Evolutionary conservation across 1,140 invertebrate species (phyloP), one percentile per base, ranked within the genome.

Genomic region (Globodera ellingtonae): DNA sequence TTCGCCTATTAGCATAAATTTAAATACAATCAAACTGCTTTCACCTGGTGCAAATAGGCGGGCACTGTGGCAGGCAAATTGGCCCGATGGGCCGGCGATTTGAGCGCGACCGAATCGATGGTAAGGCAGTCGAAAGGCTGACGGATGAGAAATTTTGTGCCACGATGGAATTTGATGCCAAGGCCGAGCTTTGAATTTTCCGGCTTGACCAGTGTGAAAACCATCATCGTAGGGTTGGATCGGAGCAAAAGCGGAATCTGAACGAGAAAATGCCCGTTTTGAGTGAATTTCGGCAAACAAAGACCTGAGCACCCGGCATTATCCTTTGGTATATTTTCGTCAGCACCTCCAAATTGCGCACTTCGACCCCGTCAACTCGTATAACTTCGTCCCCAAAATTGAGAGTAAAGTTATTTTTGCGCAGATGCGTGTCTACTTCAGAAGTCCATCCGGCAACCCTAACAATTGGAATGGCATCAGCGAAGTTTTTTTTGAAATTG

Each of bases 331-430:
- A 82, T 78, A 82, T 77, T 21, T 48, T 18, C 3, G 81, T 50
- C 48, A 82, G 62, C 71, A 73, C 52, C 24, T 75, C 24, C 46
- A 82, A 44, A 69, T 59, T 77, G 21, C 66, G 47, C 52, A 83
- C 59, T 72, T 46, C 50, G 44, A 24, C 50, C 47, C 72, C 73
- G 46, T 52, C 71, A 62, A 83, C 46, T 74, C 75, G 71, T 46
- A 21, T 74, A n/a, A 82, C 72, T 78, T 82, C 82, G 69, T 82
- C 81, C 5, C 81, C 81, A 83, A 84, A 82, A 75, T 82, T 72
- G 3, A 82, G 46, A n/a, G 72, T 69, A 83, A 13, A 62, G 56
- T 15, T 15, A 62, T 82, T 44, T 24, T 80, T 50, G n/a, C 69
- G 79, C 21, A 82, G 52, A 24, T 35, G 67, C 15, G 35, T 73